These are phyloP conservation scores for Bradypodion ventrale DNA, from an alignment of 2,797 vertebrate genomes.

Conservation along the genomic window DNA sequence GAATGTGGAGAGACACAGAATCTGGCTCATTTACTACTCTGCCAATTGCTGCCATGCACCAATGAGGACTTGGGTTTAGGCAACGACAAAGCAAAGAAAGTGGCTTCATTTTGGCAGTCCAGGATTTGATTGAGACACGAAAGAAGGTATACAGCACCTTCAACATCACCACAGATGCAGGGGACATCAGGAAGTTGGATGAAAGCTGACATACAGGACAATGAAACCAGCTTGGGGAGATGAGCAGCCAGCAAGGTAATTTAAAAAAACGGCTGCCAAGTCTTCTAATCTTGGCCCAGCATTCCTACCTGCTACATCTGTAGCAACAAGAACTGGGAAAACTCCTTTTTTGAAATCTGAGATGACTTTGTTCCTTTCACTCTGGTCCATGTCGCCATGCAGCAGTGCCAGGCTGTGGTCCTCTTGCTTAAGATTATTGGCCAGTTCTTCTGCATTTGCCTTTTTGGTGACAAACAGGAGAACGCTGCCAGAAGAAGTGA, in stretches of 20 bases:
- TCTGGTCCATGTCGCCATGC: constrained; percentile 99
- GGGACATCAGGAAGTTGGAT: background rate
- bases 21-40: too few species aligned
- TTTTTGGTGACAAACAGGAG: constrained; percentile 98
- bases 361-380: constrained; percentile 98
- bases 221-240: background rate
- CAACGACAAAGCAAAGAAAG: too few species aligned
- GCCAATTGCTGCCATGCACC: too few species aligned
- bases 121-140: too few species aligned
- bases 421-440: constrained; percentile 91
- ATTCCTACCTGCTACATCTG: constrained; percentile 92
- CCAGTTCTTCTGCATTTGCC: constrained; percentile 92
- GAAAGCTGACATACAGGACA: background rate
- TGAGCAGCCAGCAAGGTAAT: background rate
- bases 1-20: too few species aligned
- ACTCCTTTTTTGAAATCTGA: constrained; percentile 96
- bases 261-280: background rate
- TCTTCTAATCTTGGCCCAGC: background rate
- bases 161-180: background rate
- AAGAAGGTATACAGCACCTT: background rate
- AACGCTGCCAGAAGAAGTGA: constrained; percentile 93
- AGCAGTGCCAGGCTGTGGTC: constrained; percentile 93
- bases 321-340: constrained; percentile 93
- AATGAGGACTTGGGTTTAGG: too few species aligned
- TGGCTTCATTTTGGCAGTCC: too few species aligned